Evolutionary conservation across 2,113 vertebrate genomes (phyloP), one percentile per base, ranked within the genome.

Genomic region (Callionymus lyra): DNA sequence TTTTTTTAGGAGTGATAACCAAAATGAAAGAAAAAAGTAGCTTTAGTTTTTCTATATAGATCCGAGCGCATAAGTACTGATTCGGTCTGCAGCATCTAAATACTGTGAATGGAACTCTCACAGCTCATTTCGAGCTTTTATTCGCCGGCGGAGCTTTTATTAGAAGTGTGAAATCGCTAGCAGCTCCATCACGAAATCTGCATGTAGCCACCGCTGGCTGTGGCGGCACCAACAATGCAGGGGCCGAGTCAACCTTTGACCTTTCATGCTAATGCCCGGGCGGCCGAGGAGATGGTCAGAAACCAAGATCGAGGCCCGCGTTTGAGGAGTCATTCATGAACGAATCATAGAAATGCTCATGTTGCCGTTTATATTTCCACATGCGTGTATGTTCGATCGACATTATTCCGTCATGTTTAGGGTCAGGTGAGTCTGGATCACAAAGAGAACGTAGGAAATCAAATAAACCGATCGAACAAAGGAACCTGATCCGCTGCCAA

Each of bases 261-360:
- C 72, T 34, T 18, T 42, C 35, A 69, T 62, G 72, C 70, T 69
- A 69, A 81, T 63, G 77, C 65, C 47, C 59, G 68, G 58, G 59
- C 69, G 63, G 73, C 56, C 42, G 16, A 35, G 35, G 50, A 72
- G 41, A 77, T 70, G 56, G 41, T 38, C 31, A 48, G 37, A 68
- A 63, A 56, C 45, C 31, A 19, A 18, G 32, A 16, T 6, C 17
- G 34, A 27, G 34, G 36, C 10, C 10, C 49, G 15, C 17, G 27
- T 14, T 27, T n/a, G 31, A 19, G 33, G 31, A 19, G 17, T 35
- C 27, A 38, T 13, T 2, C 10, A 40, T 47, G 21, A 15, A 33
- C 14, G 12, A 27, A 19, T 14, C 10, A 2, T 31, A 21, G 12
- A 10, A 36, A 44, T 47, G 31, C 11, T 31, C 33, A 40, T n/a